Evolutionary conservation across 2,888 invertebrate species (phyloP), one percentile per base, ranked within the genome.

Genomic region (Polyploca ridens): DNA sequence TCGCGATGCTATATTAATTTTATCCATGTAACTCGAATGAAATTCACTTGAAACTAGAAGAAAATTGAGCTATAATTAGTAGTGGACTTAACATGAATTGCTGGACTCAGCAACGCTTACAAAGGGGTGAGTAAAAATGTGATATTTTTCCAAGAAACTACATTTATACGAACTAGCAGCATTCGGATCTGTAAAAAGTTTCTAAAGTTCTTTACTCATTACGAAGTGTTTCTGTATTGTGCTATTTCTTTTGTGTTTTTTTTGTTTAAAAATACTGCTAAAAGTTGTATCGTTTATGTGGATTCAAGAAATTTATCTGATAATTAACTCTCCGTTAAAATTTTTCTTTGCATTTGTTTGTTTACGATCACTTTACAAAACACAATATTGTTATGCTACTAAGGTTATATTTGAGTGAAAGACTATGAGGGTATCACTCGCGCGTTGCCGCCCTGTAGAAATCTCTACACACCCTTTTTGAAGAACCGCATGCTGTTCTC

Each of bases 51-150:
- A 10, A 19, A 19, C 4, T 14, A 16, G 5, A 16, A n/a, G 10
- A 19, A 54, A 10, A 16, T 6, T 19, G 4, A 54, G 10, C 54
- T 46, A 19, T 10, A 19, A 19, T 3, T 71, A 69, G 77, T 77
- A 77, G 62, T 67, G 71, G 69, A 33, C 19, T 33, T n/a, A 60
- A 69, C 71, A 68, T 72, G 75, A 77, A 77, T 77, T 78, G 75
- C 66, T 72, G 72, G 77, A 73, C 69, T 69, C 71, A 70, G 79
- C 75, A 78, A 77, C 41, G 72, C 75, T 72, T 71, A 77, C 77
- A 78, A 73, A 64, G 66, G 66, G 71, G 77, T 66, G 73, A 78
- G 62, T 69, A 75, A 76, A 46, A 76, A 76, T 77, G 72, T 77
- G 78, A 71, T 78, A 76, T 78, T 78, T 75, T 66, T 61, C 41